phyloP scores from a whole-genome alignment of 2,113 vertebrate genomes.

The Sapajus apella region DNA sequence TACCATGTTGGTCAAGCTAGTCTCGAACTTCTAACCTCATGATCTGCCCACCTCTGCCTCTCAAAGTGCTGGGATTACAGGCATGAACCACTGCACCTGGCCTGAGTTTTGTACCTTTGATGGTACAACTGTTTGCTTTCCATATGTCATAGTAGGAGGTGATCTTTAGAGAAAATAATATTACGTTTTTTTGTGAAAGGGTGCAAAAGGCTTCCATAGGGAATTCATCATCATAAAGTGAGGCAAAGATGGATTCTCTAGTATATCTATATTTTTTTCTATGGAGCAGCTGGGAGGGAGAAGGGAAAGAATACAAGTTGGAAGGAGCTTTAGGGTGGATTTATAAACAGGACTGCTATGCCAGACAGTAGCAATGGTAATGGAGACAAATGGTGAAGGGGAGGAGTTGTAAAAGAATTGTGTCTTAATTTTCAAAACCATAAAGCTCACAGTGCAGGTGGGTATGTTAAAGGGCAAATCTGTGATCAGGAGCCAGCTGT shows the following conservation, averaged over 20 bases:
- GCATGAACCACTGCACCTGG: too few relatives aligned
- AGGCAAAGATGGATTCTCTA: background rate
- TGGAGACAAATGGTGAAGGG: conserved; percentile 4
- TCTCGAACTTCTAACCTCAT: too few relatives aligned
- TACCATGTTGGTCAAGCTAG: too few relatives aligned
- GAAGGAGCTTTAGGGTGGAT: conserved; percentile 41
- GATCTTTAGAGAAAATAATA: conserved; percentile 32
- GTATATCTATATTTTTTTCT: background rate
- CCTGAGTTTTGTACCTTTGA: background rate
- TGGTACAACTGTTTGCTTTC: background rate
- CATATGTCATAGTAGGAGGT: background rate
- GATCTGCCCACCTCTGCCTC: too few relatives aligned
- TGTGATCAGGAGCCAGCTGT: background rate
- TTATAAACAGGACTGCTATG: background rate
- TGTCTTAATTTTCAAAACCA: background rate
- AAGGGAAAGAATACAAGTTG: conserved; percentile 8
- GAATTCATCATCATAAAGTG: conserved; percentile 9
- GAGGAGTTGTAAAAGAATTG: background rate
- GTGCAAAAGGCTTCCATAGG: background rate
- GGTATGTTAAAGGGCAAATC: background rate
- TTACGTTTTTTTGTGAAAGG: background rate
- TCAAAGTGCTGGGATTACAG: too few relatives aligned
- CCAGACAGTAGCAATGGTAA: background rate
- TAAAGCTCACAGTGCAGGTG: background rate
- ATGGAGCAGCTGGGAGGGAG: conserved; percentile 14